Base-by-base conservation (phyloP, 1,140 invertebrate species). In the Tribolium castaneum region DNA sequence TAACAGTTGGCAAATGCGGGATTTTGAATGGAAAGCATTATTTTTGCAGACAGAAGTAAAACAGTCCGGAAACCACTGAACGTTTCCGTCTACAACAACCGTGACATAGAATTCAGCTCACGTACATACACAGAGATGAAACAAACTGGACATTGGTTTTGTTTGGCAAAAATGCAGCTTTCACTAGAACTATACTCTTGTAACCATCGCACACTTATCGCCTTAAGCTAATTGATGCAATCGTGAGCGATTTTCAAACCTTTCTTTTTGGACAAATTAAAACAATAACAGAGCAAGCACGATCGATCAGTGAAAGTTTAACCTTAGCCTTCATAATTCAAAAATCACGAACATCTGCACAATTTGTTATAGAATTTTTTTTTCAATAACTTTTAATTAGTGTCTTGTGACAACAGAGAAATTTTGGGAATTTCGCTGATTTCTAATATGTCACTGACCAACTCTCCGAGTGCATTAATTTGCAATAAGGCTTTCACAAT, bases 81-180 rank as follows among this genome's bases (percentile, higher is more conserved):
- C n/a, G 9, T 45, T n/a, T 45, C n/a, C 39, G n/a, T n/a, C 9
- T 45, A 3, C 2, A 72, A 80, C 75, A 35, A 76, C 71, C 50
- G 70, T 14, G 77, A 75, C 72, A 80, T 72, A 75, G 76, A 80
- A 49, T 76, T 80, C 59, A 80, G 51, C 19, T 80, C 79, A 70
- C 79, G 79, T 66, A 22, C 54, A 52, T 19, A 19, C 16, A 4
- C 10, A 10, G 25, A 66, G 59, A 66, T 35, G 10, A 13, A 66
- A 66, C 22, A 25, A 59, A 66, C n/a, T 66, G 59, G 59, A 66
- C 59, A 66, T 59, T 25, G 54, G 19, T 30, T n/a, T 35, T 35
- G 25, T 35, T 19, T 45, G 25, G 25, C 25, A 54, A 62, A 62
- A 62, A 62, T 30, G 6, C 59, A 66, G 59, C 59, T 66, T 66